phyloP scores from a whole-genome alignment of 2,113 vertebrate species.

The Semnornis frantzii region DNA sequence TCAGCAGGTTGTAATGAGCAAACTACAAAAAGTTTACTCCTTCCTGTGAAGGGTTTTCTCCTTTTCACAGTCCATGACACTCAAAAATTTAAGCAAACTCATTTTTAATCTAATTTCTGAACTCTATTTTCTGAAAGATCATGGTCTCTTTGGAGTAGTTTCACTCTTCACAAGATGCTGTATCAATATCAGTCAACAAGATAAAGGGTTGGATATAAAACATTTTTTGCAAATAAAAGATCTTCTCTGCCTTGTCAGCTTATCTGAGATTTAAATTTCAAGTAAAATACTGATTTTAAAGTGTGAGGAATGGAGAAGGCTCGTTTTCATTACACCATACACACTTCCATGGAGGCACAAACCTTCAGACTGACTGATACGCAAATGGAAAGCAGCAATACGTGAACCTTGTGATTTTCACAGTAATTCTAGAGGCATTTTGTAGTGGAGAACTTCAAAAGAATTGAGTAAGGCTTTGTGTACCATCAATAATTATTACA shows the following conservation, averaged over 20 bases:
- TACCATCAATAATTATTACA: not conserved
- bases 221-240: not conserved
- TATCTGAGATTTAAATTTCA: constrained; percentile 20
- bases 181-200: not conserved
- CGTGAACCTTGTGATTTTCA: not conserved
- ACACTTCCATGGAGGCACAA: not conserved
- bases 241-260: not conserved
- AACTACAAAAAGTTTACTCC: not conserved
- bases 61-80: not conserved
- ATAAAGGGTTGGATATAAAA: not conserved
- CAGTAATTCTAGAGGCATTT: constrained; percentile 18
- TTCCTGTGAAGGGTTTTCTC: not conserved
- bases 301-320: not conserved
- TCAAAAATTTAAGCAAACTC: not conserved
- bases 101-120: not conserved
- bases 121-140: not conserved
- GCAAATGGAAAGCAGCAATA: constrained; percentile 7
- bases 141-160: not conserved
- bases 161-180: not conserved
- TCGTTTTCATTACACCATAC: not conserved
- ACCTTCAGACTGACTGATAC: not conserved
- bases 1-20: not conserved
- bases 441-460: not conserved
- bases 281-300: constrained; percentile 16
- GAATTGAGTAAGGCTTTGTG: not conserved